These are phyloP conservation scores for Pelobates fuscus DNA, from an alignment of 2,113 vertebrate genomes.

Conservation along the genomic window DNA sequence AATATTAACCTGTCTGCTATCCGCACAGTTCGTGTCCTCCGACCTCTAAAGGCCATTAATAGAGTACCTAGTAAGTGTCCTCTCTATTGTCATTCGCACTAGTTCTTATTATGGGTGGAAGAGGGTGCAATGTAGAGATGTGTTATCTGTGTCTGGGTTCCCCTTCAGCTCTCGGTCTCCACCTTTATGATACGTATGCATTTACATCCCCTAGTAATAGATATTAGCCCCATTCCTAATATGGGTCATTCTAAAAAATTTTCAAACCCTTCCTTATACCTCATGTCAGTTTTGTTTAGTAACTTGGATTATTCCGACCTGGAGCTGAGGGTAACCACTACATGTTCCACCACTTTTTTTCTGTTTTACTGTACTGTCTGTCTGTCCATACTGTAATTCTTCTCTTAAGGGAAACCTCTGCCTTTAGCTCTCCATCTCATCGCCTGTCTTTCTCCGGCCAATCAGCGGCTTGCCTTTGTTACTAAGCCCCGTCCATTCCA, in stretches of 20 bases:
- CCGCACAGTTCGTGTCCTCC: slow-evolving; percentile 91
- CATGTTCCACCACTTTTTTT: slow-evolving; percentile 28
- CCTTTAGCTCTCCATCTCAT: slow-evolving; percentile 48
- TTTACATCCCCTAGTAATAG: not conserved
- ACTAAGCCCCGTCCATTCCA: slow-evolving; percentile 49
- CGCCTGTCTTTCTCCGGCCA: slow-evolving; percentile 47
- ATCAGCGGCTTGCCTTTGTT: slow-evolving; percentile 49
- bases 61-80: slow-evolving; percentile 90
- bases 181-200: not conserved
- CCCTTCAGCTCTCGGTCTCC: slow-evolving; percentile 30
- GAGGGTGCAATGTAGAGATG: slow-evolving; percentile 15
- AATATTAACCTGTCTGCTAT: slow-evolving; percentile 98
- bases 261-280: too few relatives aligned
- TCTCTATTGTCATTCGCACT: not conserved
- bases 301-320: slow-evolving; percentile 17
- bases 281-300: too few relatives aligned
- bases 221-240: not conserved
- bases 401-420: slow-evolving; percentile 47
- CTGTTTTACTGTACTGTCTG: slow-evolving; percentile 46
- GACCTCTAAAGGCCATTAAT: slow-evolving; percentile 98
- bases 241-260: not conserved
- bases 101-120: slow-evolving; percentile 8
- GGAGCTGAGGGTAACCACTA: slow-evolving; percentile 22
- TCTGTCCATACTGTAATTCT: slow-evolving; percentile 51
- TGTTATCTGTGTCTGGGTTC: slow-evolving; percentile 14